phyloP scores from a whole-genome alignment of 2,113 vertebrate genomes.

The Saguinus midas region DNA sequence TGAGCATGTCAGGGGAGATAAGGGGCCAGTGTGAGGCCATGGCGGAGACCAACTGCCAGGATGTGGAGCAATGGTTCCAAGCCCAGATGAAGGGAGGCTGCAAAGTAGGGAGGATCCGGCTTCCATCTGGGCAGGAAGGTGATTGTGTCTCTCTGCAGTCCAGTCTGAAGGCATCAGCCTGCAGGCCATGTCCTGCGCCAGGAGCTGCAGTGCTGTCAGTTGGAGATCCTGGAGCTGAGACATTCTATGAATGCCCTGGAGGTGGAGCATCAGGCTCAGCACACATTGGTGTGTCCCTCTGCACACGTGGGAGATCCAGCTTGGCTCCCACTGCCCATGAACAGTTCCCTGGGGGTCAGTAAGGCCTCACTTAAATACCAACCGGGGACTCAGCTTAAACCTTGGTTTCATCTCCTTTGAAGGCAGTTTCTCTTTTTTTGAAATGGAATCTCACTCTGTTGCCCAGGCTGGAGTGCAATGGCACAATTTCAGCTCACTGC shows the following conservation, averaged over 20 bases:
- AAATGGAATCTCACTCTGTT: no score
- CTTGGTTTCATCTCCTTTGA: neutral
- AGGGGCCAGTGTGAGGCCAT: neutral
- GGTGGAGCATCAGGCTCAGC: conserved; percentile 87
- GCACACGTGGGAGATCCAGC: rapidly evolving
- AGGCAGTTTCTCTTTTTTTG: neutral
- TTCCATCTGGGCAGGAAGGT: neutral
- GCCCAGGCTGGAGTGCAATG: no score
- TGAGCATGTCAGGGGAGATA: conserved; percentile 73
- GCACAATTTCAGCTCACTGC: no score
- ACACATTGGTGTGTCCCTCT: conserved; percentile 81
- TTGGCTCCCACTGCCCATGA: neutral
- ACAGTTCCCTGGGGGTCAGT: neutral
- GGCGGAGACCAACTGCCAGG: conserved; percentile 5
- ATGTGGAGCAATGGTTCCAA: conserved; percentile 62
- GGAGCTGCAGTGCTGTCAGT: conserved; percentile 76
- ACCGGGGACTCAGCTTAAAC: neutral
- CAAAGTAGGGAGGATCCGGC: rapidly evolving
- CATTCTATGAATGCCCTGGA: conserved; percentile 78
- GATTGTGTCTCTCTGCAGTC: neutral
- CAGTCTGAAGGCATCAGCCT: conserved; percentile 77
- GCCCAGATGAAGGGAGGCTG: conserved; percentile 75
- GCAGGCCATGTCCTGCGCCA: conserved; percentile 75
- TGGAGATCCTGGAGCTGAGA: conserved; percentile 81
- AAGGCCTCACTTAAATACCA: neutral